A percentile compares a stretch with the other conserved stretches of the same genome.
phyloP scores from a whole-genome alignment of 1,140 invertebrate species.

The Geopemphigus sp. region DNA sequence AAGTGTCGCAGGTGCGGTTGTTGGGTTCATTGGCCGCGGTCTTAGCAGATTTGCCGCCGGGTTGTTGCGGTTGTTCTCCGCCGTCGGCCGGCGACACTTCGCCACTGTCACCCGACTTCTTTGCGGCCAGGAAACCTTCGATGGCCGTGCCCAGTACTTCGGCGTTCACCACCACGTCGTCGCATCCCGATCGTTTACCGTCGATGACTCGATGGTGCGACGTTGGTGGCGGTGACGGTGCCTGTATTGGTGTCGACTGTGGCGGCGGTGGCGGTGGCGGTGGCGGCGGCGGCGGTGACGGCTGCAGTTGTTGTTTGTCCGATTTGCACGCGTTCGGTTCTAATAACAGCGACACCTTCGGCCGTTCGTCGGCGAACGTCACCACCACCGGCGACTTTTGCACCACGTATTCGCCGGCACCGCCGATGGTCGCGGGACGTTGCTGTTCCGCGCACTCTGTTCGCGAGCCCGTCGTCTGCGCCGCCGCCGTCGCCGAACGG shows the following conservation, averaged over 20 bases:
- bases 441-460: slow-evolving; percentile 69
- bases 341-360: slow-evolving; percentile 23
- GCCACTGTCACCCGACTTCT: slow-evolving; percentile 53
- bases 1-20: slow-evolving; percentile 69
- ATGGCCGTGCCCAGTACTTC: slow-evolving; percentile 76
- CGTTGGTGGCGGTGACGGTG: slow-evolving; percentile 54
- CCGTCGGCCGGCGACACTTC: slow-evolving; percentile 55
- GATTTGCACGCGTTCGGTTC: neutral
- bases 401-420: slow-evolving; percentile 1
- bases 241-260: no score
- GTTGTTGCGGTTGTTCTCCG: slow-evolving; percentile 57
- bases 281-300: neutral
- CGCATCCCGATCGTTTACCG: neutral
- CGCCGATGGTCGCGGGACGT: slow-evolving; percentile 68
- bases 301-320: neutral
- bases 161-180: slow-evolving; percentile 63
- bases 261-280: slow-evolving; percentile 57
- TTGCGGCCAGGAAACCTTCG: slow-evolving; percentile 68
- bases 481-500: slow-evolving; percentile 55
- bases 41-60: neutral
- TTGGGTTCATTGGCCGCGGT: slow-evolving; percentile 63
- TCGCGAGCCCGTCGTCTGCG: slow-evolving; percentile 64
- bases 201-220: no score
- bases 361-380: slow-evolving; percentile 55
- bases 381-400: slow-evolving; percentile 54